Evolutionary conservation across 2,888 invertebrate genomes (phyloP).

Genomic region (Coronaproctus castanopsis): DNA sequence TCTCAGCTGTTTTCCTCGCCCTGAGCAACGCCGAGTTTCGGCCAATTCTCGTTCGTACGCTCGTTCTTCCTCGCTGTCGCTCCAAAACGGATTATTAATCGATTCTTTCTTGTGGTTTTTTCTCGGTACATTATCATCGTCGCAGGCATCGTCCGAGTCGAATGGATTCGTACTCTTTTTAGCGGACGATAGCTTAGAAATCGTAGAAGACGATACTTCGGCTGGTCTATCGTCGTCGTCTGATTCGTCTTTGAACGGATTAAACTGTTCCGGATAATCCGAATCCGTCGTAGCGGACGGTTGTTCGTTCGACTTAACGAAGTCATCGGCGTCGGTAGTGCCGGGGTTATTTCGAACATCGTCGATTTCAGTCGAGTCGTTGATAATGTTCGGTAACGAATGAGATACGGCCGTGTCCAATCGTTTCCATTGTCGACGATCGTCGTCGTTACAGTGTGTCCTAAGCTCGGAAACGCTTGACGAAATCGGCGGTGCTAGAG

Average conservation of each 20-base stretch:
- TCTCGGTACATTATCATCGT: slow-evolving; percentile 20
- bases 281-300: background rate
- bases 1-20: too few relatives aligned
- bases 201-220: too few relatives aligned
- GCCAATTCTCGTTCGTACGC: slow-evolving; percentile 24
- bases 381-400: background rate
- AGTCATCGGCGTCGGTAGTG: background rate
- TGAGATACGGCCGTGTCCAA: too few relatives aligned
- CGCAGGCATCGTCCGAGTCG: slow-evolving; percentile 42
- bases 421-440: too few relatives aligned
- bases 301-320: background rate
- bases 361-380: background rate
- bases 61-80: slow-evolving; percentile 44
- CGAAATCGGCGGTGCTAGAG: too few relatives aligned
- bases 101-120: slow-evolving; percentile 21
- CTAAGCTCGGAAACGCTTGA: too few relatives aligned
- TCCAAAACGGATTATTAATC: slow-evolving; percentile 49
- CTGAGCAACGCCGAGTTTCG: too few relatives aligned
- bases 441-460: too few relatives aligned
- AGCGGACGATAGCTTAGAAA: slow-evolving; percentile 15
- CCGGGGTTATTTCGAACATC: background rate
- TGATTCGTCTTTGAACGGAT: slow-evolving; percentile 44
- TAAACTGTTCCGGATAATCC: slow-evolving; percentile 55
- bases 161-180: slow-evolving; percentile 42
- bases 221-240: slow-evolving; percentile 11